Percentiles rank a stretch among this genome's conserved stretches.
Evolutionary conservation across 2,113 vertebrate species (phyloP).

Genomic region (Anguilla rostrata): DNA sequence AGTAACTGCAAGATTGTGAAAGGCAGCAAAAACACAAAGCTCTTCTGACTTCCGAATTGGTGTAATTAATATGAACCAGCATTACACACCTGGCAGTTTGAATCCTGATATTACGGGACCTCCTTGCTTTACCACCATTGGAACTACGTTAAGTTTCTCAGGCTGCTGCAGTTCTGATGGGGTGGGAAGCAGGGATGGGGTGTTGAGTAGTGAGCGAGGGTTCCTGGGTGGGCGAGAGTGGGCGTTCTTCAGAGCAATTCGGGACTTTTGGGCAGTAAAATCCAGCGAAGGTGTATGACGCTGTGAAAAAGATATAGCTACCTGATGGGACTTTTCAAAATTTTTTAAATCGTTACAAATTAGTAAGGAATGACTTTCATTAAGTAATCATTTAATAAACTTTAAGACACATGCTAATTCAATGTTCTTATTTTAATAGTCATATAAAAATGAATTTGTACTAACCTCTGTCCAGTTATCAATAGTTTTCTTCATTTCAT

Average conservation of each 20-base stretch:
- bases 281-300: slow-evolving; percentile 51
- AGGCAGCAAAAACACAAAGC: too few relatives aligned
- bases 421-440: background rate
- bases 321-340: background rate
- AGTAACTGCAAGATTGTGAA: background rate
- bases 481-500: background rate
- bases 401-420: background rate
- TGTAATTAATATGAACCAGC: too few relatives aligned
- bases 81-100: slow-evolving; percentile 52
- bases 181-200: slow-evolving; percentile 56
- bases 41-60: too few relatives aligned
- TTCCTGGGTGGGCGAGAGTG: slow-evolving; percentile 61
- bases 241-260: slow-evolving; percentile 67
- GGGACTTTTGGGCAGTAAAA: slow-evolving; percentile 61
- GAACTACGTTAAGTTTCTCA: background rate
- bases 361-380: background rate
- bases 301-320: slow-evolving; percentile 29
- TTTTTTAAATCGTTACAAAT: background rate
- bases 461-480: background rate
- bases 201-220: slow-evolving; percentile 62
- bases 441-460: background rate
- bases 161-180: background rate
- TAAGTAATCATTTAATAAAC: background rate
- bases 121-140: slow-evolving; percentile 47
- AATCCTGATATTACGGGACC: slow-evolving; percentile 55